These are phyloP conservation scores for Notothenia coriiceps DNA, from an alignment of 2,113 vertebrate species.

Conservation along the genomic window DNA sequence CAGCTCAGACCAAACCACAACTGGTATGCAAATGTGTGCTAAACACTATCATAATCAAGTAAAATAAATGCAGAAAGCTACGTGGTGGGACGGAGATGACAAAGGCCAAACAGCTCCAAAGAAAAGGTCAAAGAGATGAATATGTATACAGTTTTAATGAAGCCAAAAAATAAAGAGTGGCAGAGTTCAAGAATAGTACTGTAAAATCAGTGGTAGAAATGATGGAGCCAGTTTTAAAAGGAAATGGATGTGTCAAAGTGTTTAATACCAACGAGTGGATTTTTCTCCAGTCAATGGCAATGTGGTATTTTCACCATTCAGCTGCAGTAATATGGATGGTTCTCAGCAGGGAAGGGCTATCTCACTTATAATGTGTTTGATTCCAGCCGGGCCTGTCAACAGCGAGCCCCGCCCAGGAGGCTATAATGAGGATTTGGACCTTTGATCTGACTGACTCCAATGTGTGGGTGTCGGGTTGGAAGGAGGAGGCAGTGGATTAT, in stretches of 20 bases:
- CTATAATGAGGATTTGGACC: conserved; percentile 44
- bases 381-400: conserved; percentile 56
- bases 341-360: conserved; percentile 44
- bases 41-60: conserved; percentile 46
- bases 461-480: not conserved
- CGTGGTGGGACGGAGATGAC: conserved; percentile 11
- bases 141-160: conserved; percentile 35
- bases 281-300: conserved; percentile 16
- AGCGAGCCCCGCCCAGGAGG: conserved; percentile 27
- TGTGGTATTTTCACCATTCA: conserved; percentile 25
- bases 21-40: conserved; percentile 83
- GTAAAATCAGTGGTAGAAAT: conserved; percentile 1
- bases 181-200: not conserved
- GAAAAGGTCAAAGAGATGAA: conserved; percentile 58
- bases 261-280: conserved; percentile 20
- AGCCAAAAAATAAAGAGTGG: conserved; percentile 10
- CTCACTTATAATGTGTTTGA: conserved; percentile 41
- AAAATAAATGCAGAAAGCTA: conserved; percentile 27
- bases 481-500: conserved; percentile 46
- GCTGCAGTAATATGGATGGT: conserved; percentile 24
- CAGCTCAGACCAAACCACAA: conserved; percentile 83
- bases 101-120: conserved; percentile 53
- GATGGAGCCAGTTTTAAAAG: not conserved
- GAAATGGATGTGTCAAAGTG: conserved; percentile 31
- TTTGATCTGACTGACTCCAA: conserved; percentile 67